Percentiles rank a stretch among this genome's conserved stretches.
phyloP scores from a whole-genome alignment of 2,888 invertebrate genomes.

The Dorcus parallelipipedus region DNA sequence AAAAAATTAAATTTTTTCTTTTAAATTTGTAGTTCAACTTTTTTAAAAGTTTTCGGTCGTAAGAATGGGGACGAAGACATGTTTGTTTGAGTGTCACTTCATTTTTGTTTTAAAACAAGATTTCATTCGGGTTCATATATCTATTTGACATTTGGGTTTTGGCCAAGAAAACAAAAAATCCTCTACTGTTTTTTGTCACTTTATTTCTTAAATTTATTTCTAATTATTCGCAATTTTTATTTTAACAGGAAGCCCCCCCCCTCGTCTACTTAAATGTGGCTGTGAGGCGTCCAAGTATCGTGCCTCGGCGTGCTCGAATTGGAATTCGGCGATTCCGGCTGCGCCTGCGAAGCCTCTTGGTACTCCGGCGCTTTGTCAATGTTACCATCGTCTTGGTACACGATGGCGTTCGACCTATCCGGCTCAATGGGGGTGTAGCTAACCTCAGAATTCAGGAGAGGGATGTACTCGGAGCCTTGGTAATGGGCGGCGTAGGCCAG shows the following conservation, averaged over 20 bases:
- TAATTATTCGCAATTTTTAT: background rate
- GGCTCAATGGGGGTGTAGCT: conserved; percentile 22
- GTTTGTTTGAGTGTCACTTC: too few species aligned
- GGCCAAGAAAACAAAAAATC: too few species aligned
- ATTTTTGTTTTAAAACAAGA: too few species aligned
- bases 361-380: conserved; percentile 35
- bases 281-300: conserved; percentile 36
- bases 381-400: conserved; percentile 33
- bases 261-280: conserved; percentile 22
- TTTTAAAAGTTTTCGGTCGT: too few species aligned
- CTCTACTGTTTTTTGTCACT: too few species aligned
- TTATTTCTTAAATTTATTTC: background rate
- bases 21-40: too few species aligned
- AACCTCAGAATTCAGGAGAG: conserved; percentile 40
- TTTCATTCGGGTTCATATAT: too few species aligned
- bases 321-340: conserved; percentile 35
- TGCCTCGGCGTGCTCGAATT: conserved; percentile 35
- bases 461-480: conserved; percentile 43
- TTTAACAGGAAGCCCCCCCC: background rate
- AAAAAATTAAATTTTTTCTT: too few species aligned
- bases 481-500: conserved; percentile 39
- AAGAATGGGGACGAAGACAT: too few species aligned
- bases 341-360: conserved; percentile 31
- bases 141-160: too few species aligned
- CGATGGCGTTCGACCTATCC: conserved; percentile 33